Percentiles rank a stretch among this genome's conserved stretches.
These are phyloP conservation scores for Uropsilus gracilis DNA, from an alignment of 2,113 vertebrate genomes.

Conservation along the genomic window DNA sequence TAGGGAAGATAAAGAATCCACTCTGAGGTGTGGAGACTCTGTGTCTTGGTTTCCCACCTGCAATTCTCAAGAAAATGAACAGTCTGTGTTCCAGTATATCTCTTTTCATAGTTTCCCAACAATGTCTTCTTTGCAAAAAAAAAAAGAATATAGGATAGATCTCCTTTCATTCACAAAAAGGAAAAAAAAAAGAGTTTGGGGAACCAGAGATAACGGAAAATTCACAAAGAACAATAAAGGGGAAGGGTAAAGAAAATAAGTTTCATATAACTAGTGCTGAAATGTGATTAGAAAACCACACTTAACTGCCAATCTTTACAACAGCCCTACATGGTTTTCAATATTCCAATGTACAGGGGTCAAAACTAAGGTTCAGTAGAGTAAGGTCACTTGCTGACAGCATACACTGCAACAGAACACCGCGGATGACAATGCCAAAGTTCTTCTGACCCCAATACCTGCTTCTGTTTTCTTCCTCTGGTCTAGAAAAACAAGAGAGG, in stretches of 20 bases:
- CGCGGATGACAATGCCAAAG: background rate
- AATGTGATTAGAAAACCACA: background rate
- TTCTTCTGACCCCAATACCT: background rate
- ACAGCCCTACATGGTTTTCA: background rate
- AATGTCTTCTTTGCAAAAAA: background rate
- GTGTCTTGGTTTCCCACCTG: background rate
- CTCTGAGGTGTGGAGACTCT: background rate
- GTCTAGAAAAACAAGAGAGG: background rate
- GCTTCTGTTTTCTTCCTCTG: background rate
- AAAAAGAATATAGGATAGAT: background rate
- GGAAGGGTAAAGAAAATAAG: background rate
- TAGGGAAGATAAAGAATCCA: slow-evolving; percentile 18
- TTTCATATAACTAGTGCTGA: background rate
- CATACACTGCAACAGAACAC: no score
- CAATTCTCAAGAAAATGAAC: background rate
- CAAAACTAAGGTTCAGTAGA: background rate
- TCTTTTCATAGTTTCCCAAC: background rate
- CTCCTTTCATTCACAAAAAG: background rate
- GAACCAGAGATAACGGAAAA: background rate
- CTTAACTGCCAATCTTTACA: background rate
- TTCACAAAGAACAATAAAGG: background rate
- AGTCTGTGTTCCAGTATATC: background rate
- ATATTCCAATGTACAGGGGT: background rate
- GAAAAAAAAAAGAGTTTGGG: background rate
- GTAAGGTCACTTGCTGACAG: background rate